Base-by-base conservation (phyloP, 2,888 invertebrate species). In the Parnassius mnemosyne region DNA sequence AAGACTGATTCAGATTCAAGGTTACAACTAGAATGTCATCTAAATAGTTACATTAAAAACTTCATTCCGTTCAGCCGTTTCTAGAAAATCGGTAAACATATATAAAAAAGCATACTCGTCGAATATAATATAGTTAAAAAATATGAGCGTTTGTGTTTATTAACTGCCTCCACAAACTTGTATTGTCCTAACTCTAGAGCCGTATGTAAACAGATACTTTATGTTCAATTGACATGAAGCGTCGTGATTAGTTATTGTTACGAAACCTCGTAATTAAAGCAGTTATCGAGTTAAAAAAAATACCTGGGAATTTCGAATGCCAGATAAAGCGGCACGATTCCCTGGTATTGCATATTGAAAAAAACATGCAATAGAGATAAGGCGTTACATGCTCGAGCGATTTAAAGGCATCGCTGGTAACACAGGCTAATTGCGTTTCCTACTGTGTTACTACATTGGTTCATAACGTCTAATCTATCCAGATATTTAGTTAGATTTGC, bases 351-450 rank as follows among this genome's bases (percentile, higher is more conserved):
- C 89, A 89, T 90, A 90, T 89, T 87, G 89, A 91, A 90, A 63
- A 91, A 91, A 89, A 84, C 91, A 90, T 89, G 90, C 90, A 90
- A 90, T 78, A 80, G 81, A 89, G 90, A 91, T 91, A 90, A 90
- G 89, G 79, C 75, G 85, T 88, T 90, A 89, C 84, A 88, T 76
- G 91, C 76, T 73, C 84, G 85, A 89, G 85, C 84, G 87, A 85
- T 71, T 85, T 71, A 72, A 78, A 84, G 84, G 85, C 84, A 85
- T 84, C 83, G 82, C 78, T 77, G 77, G 81, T 77, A 78, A 77
- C 82, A 78, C 81, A 71, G 70, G 80, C 81, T 89, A 89, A 90
- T 90, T 89, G 86, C 88, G 82, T 87, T 90, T 90, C 90, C 91
- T 91, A 85, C 85, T 80, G 79, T 80, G 80, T 86, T 89, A 83